Evolutionary conservation across 2,797 vertebrate genomes (phyloP).

Genomic region (Adelosebastes latens): DNA sequence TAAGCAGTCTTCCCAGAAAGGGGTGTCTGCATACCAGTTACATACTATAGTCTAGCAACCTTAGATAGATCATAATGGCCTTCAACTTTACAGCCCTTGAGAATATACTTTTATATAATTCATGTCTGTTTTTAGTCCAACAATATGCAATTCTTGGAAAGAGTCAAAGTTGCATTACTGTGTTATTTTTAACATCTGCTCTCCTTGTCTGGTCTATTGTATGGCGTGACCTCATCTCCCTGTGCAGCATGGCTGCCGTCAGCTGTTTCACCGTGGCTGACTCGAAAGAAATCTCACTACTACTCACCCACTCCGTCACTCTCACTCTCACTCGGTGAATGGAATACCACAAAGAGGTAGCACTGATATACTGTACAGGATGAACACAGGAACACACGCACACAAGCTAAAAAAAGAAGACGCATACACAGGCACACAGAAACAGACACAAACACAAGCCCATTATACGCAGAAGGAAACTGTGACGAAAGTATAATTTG

Average conservation of each 20-base stretch:
- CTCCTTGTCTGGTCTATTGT: background rate
- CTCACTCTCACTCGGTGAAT: constrained; percentile 25
- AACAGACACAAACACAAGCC: constrained; percentile 13
- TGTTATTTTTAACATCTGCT: constrained; percentile 19
- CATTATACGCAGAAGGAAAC: constrained; percentile 37
- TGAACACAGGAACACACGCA: constrained; percentile 1
- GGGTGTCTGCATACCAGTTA: background rate
- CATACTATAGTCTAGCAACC: background rate
- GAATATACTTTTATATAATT: background rate
- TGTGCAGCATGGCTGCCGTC: constrained; percentile 15
- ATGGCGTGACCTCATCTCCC: constrained; percentile 22
- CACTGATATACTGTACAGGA: background rate
- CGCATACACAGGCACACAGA: background rate
- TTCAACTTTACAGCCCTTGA: background rate
- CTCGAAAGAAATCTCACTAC: constrained; percentile 21
- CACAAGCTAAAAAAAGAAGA: constrained; percentile 23
- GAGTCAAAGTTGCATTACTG: background rate
- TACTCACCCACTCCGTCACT: constrained; percentile 20
- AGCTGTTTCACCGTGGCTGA: constrained; percentile 31
- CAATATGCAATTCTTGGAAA: background rate
- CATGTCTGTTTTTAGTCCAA: background rate
- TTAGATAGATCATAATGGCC: background rate
- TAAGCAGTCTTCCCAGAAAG: background rate
- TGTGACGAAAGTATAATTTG: constrained; percentile 42
- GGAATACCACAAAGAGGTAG: constrained; percentile 29